Conservation (phyloP, 2,888 invertebrate species). For the Lamellibrachia satsuma region DNA sequence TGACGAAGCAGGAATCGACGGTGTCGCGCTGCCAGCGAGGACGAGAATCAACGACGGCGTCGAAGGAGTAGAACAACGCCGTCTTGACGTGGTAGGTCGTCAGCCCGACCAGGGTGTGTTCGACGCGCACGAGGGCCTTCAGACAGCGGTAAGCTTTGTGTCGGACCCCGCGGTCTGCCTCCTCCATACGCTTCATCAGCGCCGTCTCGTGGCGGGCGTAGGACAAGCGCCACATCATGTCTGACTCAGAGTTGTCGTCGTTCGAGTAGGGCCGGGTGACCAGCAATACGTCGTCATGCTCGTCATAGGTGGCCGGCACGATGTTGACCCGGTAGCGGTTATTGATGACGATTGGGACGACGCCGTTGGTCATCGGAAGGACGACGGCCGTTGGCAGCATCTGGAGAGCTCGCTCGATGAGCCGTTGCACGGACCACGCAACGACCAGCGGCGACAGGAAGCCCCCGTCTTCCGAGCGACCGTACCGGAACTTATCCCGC, state of each 20-base stretch:
- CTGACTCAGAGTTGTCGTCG: slow-evolving; percentile 45
- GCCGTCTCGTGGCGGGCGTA: slow-evolving; percentile 40
- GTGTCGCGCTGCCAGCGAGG: slow-evolving; percentile 55
- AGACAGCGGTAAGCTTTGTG: slow-evolving; percentile 45
- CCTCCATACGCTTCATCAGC: slow-evolving; percentile 44
- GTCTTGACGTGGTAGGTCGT: slow-evolving; percentile 54
- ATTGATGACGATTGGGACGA: slow-evolving; percentile 30
- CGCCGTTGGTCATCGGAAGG: slow-evolving; percentile 27
- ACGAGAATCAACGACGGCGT: slow-evolving; percentile 52
- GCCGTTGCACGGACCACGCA: slow-evolving; percentile 44
- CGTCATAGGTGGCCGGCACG: slow-evolving; percentile 31
- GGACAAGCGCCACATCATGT: slow-evolving; percentile 47
- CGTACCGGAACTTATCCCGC: slow-evolving; percentile 32
- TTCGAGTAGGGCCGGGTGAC: slow-evolving; percentile 41
- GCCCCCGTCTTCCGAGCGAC: slow-evolving; percentile 46
- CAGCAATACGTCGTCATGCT: slow-evolving; percentile 30
- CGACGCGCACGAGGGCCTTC: slow-evolving; percentile 41
- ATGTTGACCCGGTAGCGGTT: slow-evolving; percentile 31
- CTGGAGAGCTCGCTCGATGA: slow-evolving; percentile 45
- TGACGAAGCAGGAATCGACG: slow-evolving; percentile 49
- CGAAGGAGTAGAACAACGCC: slow-evolving; percentile 53
- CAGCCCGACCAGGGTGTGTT: slow-evolving; percentile 47
- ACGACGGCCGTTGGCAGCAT: slow-evolving; percentile 27
- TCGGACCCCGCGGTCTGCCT: slow-evolving; percentile 47
- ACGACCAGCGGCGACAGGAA: slow-evolving; percentile 51